A percentile compares a stretch with the other conserved stretches of the same genome.
phyloP scores from a whole-genome alignment of 2,797 vertebrate species.

The Eidolon dupreanum region DNA sequence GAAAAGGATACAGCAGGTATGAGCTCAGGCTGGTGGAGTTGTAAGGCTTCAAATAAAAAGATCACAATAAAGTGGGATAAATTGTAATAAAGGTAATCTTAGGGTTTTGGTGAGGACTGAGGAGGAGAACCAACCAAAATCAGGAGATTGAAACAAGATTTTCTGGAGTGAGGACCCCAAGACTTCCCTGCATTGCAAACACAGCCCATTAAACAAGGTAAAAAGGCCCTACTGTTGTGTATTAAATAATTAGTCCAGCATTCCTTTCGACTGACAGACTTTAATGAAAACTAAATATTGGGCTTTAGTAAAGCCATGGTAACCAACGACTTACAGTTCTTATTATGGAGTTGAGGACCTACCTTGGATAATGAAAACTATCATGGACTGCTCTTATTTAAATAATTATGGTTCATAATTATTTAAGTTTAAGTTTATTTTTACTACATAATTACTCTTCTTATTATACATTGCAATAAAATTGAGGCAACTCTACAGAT shows the following conservation, averaged over 20 bases:
- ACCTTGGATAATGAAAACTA: not conserved
- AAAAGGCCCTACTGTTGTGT: not conserved
- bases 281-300: not conserved
- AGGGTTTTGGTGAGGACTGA: not conserved
- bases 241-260: not conserved
- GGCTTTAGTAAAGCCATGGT: not conserved
- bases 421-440: not conserved
- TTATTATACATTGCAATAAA: conserved; percentile 62
- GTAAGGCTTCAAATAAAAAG: not conserved
- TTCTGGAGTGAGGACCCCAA: not conserved
- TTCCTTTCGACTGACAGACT: not conserved
- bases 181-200: not conserved
- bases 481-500: conserved; percentile 42
- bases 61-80: not conserved
- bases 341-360: not conserved
- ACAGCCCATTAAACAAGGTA: not conserved
- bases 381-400: not conserved
- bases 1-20: not conserved
- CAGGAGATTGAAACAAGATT: not conserved
- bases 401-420: not conserved
- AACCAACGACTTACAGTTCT: not conserved
- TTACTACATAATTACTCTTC: conserved; percentile 65
- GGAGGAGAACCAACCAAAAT: not conserved
- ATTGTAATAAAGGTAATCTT: not conserved
- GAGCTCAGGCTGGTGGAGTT: not conserved